phyloP scores from a whole-genome alignment of 2,797 vertebrate species.

The Lepilemur ruficaudatus region DNA sequence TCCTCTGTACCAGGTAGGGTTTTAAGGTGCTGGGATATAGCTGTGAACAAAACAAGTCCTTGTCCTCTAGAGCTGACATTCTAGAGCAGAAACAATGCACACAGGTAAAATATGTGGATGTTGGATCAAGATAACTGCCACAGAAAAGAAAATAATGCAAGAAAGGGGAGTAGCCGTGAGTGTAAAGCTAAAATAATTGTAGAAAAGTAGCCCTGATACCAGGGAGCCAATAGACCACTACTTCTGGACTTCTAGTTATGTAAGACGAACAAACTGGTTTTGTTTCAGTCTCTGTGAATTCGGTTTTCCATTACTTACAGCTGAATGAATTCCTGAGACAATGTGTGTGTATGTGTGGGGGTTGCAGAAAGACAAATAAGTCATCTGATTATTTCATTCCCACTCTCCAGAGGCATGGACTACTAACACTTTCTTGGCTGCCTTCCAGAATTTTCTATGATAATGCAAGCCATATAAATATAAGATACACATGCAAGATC shows the following conservation, averaged over 20 bases:
- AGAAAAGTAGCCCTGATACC: not conserved
- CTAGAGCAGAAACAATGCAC: too few relatives aligned
- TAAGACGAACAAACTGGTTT: slow-evolving; percentile 48
- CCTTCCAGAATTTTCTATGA: slow-evolving; percentile 57
- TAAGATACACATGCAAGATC: not conserved
- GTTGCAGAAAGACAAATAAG: slow-evolving; percentile 58
- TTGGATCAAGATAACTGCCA: not conserved
- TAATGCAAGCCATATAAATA: slow-evolving; percentile 54
- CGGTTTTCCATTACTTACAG: slow-evolving; percentile 64
- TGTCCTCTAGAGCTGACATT: not conserved
- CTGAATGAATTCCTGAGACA: slow-evolving; percentile 27
- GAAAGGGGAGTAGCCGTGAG: not conserved
- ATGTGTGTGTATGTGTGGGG: not conserved
- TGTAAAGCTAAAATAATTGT: not conserved
- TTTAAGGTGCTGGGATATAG: not conserved
- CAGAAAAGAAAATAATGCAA: not conserved
- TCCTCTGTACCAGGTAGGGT: not conserved
- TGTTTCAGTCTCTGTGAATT: slow-evolving; percentile 58
- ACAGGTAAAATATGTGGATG: not conserved
- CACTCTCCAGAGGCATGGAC: slow-evolving; percentile 17
- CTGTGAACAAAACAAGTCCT: not conserved
- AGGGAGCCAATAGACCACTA: not conserved
- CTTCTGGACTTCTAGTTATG: not conserved
- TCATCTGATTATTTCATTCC: slow-evolving; percentile 63
- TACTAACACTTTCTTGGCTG: slow-evolving; percentile 56